phyloP scores from a whole-genome alignment of 1,140 invertebrate genomes.

The Oncopodura yosiiana region DNA sequence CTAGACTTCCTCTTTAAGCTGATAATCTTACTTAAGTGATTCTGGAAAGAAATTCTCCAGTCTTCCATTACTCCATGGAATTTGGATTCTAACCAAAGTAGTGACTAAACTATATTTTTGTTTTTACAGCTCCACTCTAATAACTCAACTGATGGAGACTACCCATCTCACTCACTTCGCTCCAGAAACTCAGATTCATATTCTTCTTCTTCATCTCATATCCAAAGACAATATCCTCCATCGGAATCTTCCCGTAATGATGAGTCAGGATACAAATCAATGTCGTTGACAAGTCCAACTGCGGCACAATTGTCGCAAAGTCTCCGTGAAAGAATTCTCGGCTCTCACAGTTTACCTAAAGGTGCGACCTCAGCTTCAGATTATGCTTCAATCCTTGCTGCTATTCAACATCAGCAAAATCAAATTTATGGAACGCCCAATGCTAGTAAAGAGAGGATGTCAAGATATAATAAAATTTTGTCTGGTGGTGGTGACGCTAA shows the following conservation, averaged over 20 bases:
- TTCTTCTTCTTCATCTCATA: constrained; percentile 11
- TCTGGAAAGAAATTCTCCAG: no score
- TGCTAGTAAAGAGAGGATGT: constrained; percentile 30
- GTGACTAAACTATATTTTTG: no score
- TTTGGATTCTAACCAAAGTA: no score
- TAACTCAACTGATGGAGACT: constrained; percentile 34
- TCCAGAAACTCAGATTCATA: constrained; percentile 24
- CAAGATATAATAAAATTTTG: constrained; percentile 25
- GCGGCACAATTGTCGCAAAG: constrained; percentile 74
- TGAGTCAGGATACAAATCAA: constrained; percentile 44
- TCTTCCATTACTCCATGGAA: no score
- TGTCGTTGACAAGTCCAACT: constrained; percentile 66
- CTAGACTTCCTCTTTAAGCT: no score
- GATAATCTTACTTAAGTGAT: no score
- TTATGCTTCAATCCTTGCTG: constrained; percentile 42
- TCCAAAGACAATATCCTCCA: no score
- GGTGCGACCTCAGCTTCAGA: constrained; percentile 52
- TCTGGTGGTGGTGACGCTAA: constrained; percentile 64
- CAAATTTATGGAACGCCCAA: constrained; percentile 29
- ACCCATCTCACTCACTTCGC: constrained; percentile 42
- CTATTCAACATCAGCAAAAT: constrained; percentile 30
- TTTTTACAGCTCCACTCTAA: background rate
- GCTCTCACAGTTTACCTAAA: constrained; percentile 56
- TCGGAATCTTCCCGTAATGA: background rate
- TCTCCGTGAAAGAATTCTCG: constrained; percentile 65